phyloP scores from a whole-genome alignment of 2,888 invertebrate genomes.

The Shargacucullia verbasci region DNA sequence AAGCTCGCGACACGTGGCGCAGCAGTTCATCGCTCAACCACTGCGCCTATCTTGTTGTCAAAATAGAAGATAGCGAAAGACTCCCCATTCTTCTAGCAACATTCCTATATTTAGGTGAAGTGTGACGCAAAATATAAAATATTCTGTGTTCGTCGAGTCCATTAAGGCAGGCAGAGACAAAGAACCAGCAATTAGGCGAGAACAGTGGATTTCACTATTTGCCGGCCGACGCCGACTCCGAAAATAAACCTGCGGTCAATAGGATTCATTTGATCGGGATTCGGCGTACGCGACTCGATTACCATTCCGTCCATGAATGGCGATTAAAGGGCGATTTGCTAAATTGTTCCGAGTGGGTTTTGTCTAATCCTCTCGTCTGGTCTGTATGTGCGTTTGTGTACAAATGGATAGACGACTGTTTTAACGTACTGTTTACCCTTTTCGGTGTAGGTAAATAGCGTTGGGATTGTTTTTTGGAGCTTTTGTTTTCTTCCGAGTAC shows the following conservation, averaged over 20 bases:
- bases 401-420: constrained; percentile 16
- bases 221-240: neutral
- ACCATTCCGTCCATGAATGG: constrained; percentile 1
- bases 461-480: too few relatives aligned
- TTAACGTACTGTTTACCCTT: constrained; percentile 17
- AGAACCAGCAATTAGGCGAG: constrained; percentile 13
- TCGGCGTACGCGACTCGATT: constrained; percentile 17
- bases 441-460: neutral
- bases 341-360: constrained; percentile 28
- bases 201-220: constrained; percentile 16
- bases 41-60: too few relatives aligned
- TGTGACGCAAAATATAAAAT: constrained; percentile 1
- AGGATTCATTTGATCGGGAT: constrained; percentile 11
- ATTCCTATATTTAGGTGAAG: constrained; percentile 2
- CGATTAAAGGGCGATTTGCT: constrained; percentile 26
- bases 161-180: constrained; percentile 13
- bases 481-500: too few relatives aligned
- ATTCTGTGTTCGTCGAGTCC: constrained; percentile 1
- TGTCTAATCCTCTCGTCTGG: constrained; percentile 4
- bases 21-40: too few relatives aligned
- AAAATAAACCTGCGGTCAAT: constrained; percentile 22
- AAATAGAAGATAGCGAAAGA: too few relatives aligned
- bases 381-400: neutral
- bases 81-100: neutral
- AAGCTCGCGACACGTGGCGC: too few relatives aligned